Conservation (phyloP, 2,888 invertebrate species). For the Hyposoter didymator region DNA sequence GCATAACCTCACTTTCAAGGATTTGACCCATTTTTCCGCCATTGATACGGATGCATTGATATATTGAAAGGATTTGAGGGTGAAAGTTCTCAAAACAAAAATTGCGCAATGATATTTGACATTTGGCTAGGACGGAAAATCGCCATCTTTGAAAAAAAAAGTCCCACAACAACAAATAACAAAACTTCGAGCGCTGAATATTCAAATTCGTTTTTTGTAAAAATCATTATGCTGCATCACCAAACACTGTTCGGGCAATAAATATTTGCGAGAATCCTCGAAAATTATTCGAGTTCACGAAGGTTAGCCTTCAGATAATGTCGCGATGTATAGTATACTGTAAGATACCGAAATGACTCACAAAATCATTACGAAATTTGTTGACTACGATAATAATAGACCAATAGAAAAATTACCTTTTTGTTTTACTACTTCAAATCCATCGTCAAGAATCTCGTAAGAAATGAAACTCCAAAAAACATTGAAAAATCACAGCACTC, state of each 20-base stretch:
- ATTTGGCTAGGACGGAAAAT: conserved; percentile 1
- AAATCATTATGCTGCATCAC: background rate
- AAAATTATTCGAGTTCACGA: background rate
- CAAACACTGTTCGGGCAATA: background rate
- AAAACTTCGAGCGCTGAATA: background rate
- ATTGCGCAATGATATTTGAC: conserved; percentile 12
- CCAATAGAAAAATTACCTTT: background rate
- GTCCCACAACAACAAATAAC: background rate
- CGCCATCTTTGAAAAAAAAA: conserved; percentile 5
- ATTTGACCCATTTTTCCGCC: background rate
- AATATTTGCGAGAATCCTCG: background rate
- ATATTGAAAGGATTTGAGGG: background rate
- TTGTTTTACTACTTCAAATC: background rate
- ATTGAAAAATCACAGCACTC: no score
- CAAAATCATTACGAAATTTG: conserved; percentile 21
- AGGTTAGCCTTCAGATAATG: background rate
- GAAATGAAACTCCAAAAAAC: background rate
- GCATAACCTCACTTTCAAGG: conserved; percentile 23
- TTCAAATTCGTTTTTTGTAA: conserved; percentile 1
- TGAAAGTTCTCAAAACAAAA: background rate
- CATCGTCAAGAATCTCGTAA: background rate
- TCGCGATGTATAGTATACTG: background rate
- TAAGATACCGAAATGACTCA: background rate
- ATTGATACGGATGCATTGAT: background rate
- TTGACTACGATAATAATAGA: conserved; percentile 28